Percentiles rank a stretch among this genome's conserved stretches.
Conservation (phyloP, 1,140 invertebrate species). For the Bombus soroeensis region DNA sequence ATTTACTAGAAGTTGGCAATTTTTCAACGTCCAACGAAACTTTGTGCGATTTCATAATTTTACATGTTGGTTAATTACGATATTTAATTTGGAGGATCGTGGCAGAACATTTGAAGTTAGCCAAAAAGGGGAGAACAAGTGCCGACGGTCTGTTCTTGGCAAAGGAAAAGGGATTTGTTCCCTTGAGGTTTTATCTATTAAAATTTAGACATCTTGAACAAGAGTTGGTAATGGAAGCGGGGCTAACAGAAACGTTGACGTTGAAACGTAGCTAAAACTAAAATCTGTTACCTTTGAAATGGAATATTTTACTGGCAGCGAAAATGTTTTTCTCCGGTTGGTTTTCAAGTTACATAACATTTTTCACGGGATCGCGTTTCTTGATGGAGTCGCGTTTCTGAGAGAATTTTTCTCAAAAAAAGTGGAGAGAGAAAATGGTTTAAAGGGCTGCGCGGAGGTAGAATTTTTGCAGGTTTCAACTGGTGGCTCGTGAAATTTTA, state of each 20-base stretch:
- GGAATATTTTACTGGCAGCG: constrained; percentile 7
- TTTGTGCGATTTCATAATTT: not conserved
- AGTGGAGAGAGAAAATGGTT: not conserved
- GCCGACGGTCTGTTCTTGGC: not conserved
- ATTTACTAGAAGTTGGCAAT: not conserved
- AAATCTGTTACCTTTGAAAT: constrained; percentile 27
- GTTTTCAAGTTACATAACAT: constrained; percentile 12
- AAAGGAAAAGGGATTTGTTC: constrained; percentile 1
- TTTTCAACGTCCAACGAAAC: not conserved
- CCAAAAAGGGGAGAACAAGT: not conserved
- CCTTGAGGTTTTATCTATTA: not conserved
- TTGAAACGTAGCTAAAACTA: constrained; percentile 9
- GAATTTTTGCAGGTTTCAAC: not conserved
- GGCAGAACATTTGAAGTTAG: not conserved
- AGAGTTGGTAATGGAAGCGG: not conserved
- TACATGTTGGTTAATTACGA: not conserved
- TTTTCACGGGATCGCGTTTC: constrained; percentile 3
- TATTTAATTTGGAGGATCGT: not conserved
- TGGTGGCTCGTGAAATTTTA: constrained; percentile 12
- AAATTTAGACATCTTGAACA: constrained; percentile 8
- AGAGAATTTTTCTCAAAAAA: constrained; percentile 24
- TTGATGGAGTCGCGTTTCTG: not conserved
- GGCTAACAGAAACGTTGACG: not conserved
- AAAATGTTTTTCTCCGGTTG: constrained; percentile 9
- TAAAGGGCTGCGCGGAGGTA: not conserved